phyloP scores from a whole-genome alignment of 2,888 invertebrate species.

The Hydropsyche betteni region DNA sequence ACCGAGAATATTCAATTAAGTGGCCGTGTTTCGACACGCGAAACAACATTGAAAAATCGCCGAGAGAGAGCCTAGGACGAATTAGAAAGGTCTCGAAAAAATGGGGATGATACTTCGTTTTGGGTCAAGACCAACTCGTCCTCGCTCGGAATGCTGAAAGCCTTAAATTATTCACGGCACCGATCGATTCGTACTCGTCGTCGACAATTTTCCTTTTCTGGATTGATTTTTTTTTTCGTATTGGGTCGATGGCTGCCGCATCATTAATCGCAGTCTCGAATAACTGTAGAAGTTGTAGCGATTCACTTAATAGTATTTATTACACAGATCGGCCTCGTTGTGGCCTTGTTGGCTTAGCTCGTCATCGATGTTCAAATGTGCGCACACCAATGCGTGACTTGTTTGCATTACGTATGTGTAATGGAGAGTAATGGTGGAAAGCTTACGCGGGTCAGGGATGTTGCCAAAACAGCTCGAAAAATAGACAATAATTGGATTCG shows the following conservation, averaged over 20 bases:
- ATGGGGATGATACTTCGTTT: background rate
- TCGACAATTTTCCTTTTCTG: too few species aligned
- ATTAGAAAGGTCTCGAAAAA: slow-evolving; percentile 9
- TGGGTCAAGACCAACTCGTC: background rate
- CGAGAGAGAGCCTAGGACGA: background rate
- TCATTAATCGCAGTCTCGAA: slow-evolving; percentile 29
- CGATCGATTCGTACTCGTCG: too few species aligned
- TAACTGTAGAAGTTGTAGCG: slow-evolving; percentile 38
- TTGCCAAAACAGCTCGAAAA: background rate
- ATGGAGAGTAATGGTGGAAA: too few species aligned
- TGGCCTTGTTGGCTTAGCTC: slow-evolving; percentile 22
- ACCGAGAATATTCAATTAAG: slow-evolving; percentile 8
- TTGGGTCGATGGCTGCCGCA: slow-evolving; percentile 1
- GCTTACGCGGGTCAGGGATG: too few species aligned
- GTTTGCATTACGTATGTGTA: too few species aligned
- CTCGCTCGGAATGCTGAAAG: background rate
- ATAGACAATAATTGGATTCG: background rate
- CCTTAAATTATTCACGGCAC: too few species aligned
- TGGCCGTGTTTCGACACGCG: slow-evolving; percentile 10
- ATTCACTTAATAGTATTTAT: slow-evolving; percentile 36
- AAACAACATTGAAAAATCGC: slow-evolving; percentile 8
- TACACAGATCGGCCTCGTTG: slow-evolving; percentile 30
- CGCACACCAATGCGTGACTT: too few species aligned
- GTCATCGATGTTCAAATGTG: background rate
- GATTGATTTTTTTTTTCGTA: too few species aligned